Evolutionary conservation across 2,888 invertebrate genomes (phyloP).

Genomic region (Pristionchus mayeri): DNA sequence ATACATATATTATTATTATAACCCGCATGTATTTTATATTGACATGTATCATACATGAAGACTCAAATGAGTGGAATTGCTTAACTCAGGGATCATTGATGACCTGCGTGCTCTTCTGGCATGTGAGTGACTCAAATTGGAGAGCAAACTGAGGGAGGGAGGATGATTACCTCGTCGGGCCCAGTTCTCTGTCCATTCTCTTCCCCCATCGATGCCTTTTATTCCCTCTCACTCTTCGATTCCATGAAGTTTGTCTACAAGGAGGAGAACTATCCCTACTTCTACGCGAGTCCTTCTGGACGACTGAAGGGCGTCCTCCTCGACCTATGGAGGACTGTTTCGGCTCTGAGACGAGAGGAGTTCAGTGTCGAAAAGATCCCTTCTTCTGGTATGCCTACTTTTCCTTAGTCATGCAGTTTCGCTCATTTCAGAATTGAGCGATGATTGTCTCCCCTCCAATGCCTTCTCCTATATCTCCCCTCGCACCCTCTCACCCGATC

Average conservation of each 20-base stretch:
- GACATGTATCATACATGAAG: too few species aligned
- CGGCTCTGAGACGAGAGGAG: not conserved
- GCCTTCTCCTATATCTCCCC: slow-evolving; percentile 11
- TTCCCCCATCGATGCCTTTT: not conserved
- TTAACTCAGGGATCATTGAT: too few species aligned
- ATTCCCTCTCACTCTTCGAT: not conserved
- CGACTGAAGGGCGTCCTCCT: not conserved
- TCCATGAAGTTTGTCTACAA: slow-evolving; percentile 39
- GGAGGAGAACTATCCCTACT: slow-evolving; percentile 36
- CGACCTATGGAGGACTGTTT: not conserved
- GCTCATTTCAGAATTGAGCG: not conserved
- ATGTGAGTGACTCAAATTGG: slow-evolving; percentile 13
- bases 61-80: too few species aligned
- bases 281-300: not conserved
- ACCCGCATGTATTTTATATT: too few species aligned
- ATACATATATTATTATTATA: too few species aligned
- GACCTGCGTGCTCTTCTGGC: not conserved
- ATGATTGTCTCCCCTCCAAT: not conserved
- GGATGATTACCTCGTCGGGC: not conserved
- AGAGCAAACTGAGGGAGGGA: not conserved
- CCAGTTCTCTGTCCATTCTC: not conserved
- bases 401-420: not conserved
- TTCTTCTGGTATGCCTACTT: not conserved
- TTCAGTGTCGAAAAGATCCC: not conserved
- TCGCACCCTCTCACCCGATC: not conserved